Evolutionary conservation across 2,113 vertebrate species (phyloP).

Genomic region (Bombycilla garrulus): DNA sequence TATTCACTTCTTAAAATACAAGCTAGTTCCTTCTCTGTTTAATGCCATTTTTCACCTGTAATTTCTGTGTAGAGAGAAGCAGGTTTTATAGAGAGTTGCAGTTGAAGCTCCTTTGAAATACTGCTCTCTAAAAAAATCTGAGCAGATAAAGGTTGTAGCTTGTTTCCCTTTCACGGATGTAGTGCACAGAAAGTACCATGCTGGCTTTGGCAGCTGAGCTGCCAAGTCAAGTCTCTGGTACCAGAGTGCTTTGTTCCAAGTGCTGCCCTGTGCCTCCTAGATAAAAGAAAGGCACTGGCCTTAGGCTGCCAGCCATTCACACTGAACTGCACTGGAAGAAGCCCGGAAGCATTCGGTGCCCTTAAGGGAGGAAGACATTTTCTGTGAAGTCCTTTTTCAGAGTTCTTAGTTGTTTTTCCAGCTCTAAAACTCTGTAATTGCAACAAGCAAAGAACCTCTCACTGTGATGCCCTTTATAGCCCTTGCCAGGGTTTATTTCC

Average conservation of each 20-base stretch:
- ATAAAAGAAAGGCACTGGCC: background rate
- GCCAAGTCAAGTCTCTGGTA: background rate
- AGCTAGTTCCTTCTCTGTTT: background rate
- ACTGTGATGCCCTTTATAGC: background rate
- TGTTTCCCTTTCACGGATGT: background rate
- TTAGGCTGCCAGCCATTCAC: background rate
- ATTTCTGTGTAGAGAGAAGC: background rate
- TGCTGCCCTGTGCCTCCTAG: background rate
- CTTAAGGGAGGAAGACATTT: background rate
- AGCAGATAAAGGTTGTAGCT: background rate
- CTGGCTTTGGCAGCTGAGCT: constrained; percentile 6
- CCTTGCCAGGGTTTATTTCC: constrained; percentile 41
- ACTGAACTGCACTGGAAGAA: background rate
- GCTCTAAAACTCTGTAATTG: background rate
- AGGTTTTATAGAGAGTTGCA: background rate
- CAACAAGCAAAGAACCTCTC: constrained; percentile 9
- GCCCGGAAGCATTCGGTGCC: background rate
- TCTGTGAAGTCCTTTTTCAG: background rate
- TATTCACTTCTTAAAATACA: background rate
- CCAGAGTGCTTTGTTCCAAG: background rate
- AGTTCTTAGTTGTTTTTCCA: background rate
- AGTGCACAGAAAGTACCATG: background rate
- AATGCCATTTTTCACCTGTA: background rate
- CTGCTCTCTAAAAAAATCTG: background rate
- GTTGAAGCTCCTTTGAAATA: background rate